Base-by-base conservation (phyloP, 2,113 vertebrate species). In the Numida meleagris region DNA sequence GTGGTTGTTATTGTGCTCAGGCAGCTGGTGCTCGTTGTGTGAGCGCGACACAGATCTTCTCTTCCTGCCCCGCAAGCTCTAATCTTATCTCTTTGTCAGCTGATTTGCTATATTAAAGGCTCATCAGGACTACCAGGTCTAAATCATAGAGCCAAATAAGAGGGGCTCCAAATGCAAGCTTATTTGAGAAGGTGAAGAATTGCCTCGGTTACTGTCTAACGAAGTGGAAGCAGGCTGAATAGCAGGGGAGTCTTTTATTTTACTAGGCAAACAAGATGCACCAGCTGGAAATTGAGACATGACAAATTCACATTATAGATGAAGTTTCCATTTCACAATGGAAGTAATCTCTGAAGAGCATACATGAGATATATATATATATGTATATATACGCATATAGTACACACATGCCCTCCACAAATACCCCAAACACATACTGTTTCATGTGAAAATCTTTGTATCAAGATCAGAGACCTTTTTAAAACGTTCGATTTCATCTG, bases 91-190 rank as follows among this genome's bases (percentile, higher is more conserved):
- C 4, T 29, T 38, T 75, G 75, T 76, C 43, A 20, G 6, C 45
- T 71, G 20, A 12, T 65, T 77, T 72, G 29, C 29, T 75, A 1
- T 50, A 82, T 76, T 65, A 51, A 82, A 48, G 71, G 74, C 13
- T 82, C 34, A 12, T 80, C 11, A 13, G 15, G 23, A 10, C 33
- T 79, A 11, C 34, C 42, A 42, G 24, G 31, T 76, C 11, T 87
- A 18, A 15, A 63, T 51, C 0, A 1, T 17, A 66, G 31, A 33
- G 10, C 24, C 10, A 7, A 62, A 14, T n/a, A 23, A 36, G 45
- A 50, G 20, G 16, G 42, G 23, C 20, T 78, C 18, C 33, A 9
- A 82, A 13, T 27, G 31, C 43, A 79, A 42, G n/a, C 14, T 67
- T 59, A 12, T 0, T 73, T 61, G 51, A 59, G 76, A 45, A 51